These are phyloP conservation scores for Bathynomus jamesi DNA, from an alignment of 1,140 invertebrate species.

Conservation along the genomic window DNA sequence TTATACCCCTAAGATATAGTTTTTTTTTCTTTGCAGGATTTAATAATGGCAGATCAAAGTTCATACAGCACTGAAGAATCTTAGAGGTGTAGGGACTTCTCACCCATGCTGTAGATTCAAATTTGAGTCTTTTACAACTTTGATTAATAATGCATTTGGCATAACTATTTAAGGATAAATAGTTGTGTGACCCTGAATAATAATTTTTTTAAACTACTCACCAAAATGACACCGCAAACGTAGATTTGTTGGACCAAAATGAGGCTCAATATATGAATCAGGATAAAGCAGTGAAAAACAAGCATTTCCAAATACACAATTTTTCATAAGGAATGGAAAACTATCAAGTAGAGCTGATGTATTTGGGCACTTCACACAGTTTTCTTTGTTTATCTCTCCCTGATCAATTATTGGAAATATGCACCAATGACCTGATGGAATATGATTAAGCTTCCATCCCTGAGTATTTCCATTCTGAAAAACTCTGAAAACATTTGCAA, in stretches of 20 bases:
- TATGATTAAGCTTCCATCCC: slow-evolving; percentile 23
- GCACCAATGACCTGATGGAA: slow-evolving; percentile 25
- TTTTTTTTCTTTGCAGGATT: no score
- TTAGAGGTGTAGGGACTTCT: no score
- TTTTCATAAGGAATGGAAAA: slow-evolving; percentile 19
- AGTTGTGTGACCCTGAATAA: no score
- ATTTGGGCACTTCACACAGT: slow-evolving; percentile 16
- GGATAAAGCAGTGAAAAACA: slow-evolving; percentile 21
- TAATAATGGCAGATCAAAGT: no score
- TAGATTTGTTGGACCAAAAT: slow-evolving; percentile 19
- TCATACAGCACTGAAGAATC: no score
- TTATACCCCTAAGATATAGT: no score
- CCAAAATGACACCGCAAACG: slow-evolving; percentile 22
- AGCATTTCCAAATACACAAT: slow-evolving; percentile 25
- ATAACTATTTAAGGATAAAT: no score
- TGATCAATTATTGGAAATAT: slow-evolving; percentile 24
- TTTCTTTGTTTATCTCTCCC: slow-evolving; percentile 5
- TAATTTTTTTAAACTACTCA: no score
- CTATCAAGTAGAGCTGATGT: slow-evolving; percentile 7
- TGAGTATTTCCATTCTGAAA: slow-evolving; percentile 6
- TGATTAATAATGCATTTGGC: no score
- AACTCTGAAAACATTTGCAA: slow-evolving; percentile 8
- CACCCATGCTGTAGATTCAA: no score
- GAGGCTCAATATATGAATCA: slow-evolving; percentile 16
- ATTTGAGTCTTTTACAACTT: no score